Base-by-base conservation (phyloP, 2,113 vertebrate species). In the Heterochromis multidens region DNA sequence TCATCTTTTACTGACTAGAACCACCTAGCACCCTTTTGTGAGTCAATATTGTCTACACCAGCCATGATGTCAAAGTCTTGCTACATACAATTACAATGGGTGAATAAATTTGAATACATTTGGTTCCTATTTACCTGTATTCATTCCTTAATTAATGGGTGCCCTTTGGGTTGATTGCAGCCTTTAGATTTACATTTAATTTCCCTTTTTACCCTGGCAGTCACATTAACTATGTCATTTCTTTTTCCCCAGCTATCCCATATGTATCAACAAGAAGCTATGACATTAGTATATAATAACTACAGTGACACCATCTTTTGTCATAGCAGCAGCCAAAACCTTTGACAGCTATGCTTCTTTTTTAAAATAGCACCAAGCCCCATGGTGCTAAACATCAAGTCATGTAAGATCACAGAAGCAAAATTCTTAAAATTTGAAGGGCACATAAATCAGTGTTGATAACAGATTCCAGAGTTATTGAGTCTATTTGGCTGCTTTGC, bases 21-120 rank as follows among this genome's bases (percentile, higher is more conserved):
- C 59, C 46, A 57, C 27, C 70, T 79, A 62, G 70, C 52, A 31
- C 12, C 27, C 23, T 57, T 89, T 72, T 83, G 23, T 74, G 33
- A 67, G 54, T 31, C 63, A 82, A 67, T 52, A 77, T 82, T 60
- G 81, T 90, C 84, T 63, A 80, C 79, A 80, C 21, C 13, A 65
- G 25, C 37, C 79, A 17, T 14, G n/a, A 72, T 85, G 84, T 88
- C 86, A 86, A 57, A 85, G 46, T 72, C 52, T 25, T 29, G 19
- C 49, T 84, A 62, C 81, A 77, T 60, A 65, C 77, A 78, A 90
- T 86, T 84, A 85, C 9, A 76, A 54, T 57, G 9, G 2, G 46
- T 63, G 90, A 90, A 90, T 93, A 91, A 33, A 91, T 90, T 59
- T 89, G 29, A 88, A 91, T 88, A 62, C 6, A 87, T 93, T 79